These are phyloP conservation scores for Cyrtonyx montezumae DNA, from an alignment of 2,113 vertebrate species.

Conservation along the genomic window DNA sequence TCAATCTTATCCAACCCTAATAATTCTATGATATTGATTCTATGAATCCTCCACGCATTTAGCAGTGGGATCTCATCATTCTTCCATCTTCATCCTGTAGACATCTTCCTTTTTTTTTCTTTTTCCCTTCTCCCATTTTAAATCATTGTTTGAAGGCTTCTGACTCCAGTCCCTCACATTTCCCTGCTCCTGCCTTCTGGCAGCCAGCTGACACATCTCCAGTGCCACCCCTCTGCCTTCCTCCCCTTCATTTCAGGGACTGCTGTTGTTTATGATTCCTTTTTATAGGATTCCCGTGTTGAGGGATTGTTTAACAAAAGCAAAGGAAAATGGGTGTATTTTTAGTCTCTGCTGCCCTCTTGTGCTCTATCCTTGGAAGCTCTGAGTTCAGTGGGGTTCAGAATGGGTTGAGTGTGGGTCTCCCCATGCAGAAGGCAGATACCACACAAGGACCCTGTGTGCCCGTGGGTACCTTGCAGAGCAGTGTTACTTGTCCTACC, in stretches of 20 bases:
- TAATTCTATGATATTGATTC: too few species aligned
- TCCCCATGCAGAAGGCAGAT: background rate
- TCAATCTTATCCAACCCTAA: too few species aligned
- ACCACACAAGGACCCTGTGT: background rate
- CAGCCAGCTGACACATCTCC: background rate
- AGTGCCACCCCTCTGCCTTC: background rate
- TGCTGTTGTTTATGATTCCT: background rate
- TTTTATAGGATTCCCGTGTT: background rate
- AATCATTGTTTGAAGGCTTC: background rate
- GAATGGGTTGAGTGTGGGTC: too few species aligned
- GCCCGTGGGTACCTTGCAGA: background rate
- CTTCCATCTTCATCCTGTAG: background rate
- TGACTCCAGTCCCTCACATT: background rate
- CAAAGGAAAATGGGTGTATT: background rate
- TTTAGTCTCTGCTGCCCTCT: slow-evolving; percentile 69
- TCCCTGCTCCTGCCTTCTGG: background rate
- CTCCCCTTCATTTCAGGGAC: background rate
- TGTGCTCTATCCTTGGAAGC: slow-evolving; percentile 12
- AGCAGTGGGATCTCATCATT: background rate
- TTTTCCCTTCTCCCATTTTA: background rate
- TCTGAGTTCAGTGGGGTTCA: background rate
- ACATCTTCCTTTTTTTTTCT: background rate
- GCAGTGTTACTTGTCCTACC: background rate
- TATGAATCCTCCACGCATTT: background rate
- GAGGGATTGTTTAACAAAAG: background rate